Conservation (phyloP, 37 sponge, comb jelly and placozoan species). For the Dysidea cf. avara region DNA sequence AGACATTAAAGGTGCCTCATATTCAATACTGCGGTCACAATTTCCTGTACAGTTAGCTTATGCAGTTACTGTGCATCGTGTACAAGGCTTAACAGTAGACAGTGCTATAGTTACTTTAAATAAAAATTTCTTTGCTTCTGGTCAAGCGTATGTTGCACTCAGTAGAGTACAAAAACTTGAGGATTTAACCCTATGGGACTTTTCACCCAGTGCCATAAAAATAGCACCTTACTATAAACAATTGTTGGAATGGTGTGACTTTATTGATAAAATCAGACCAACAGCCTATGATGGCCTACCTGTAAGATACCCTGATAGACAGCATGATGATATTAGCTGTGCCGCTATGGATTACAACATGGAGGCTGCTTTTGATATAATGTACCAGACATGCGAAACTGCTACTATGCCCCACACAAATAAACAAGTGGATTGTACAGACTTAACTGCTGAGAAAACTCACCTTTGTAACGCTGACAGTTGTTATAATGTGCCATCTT, state of each 20-base stretch:
- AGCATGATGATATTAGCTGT: not conserved
- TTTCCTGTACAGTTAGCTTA: conserved; percentile 11
- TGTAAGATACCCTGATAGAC: not conserved
- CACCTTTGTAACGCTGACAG: too few relatives aligned
- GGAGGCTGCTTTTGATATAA: too few relatives aligned
- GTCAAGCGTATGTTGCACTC: conserved; percentile 17
- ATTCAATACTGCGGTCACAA: not conserved
- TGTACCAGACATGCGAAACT: too few relatives aligned
- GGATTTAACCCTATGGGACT: conserved; percentile 2
- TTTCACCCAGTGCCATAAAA: not conserved
- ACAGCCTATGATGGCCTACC: not conserved
- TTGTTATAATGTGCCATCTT: too few relatives aligned
- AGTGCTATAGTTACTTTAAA: not conserved
- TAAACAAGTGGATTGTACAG: too few relatives aligned
- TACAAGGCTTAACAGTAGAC: conserved; percentile 12
- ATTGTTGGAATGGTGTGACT: conserved; percentile 17
- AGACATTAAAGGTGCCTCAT: not conserved
- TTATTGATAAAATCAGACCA: conserved; percentile 2
- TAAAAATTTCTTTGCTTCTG: conserved; percentile 6
- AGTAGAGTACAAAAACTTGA: not conserved
- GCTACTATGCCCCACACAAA: too few relatives aligned
- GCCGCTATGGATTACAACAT: not conserved
- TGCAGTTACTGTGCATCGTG: conserved; percentile 14
- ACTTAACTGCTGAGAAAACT: too few relatives aligned
- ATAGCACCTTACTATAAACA: not conserved